Base-by-base conservation (phyloP, 2,888 invertebrate species). In the Plebejus anna region DNA sequence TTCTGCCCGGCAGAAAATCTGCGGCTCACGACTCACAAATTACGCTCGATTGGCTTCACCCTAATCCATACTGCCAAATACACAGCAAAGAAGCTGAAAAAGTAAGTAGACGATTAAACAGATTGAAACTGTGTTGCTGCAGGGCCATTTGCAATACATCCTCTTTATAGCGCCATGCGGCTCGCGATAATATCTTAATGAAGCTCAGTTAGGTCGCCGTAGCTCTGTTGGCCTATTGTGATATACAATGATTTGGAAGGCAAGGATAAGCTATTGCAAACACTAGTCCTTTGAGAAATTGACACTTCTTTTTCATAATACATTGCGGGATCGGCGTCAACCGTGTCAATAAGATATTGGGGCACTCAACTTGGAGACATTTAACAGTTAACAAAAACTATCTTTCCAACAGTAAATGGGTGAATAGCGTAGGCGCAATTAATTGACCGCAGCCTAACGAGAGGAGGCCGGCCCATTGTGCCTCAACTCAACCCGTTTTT, bases 111-210 rank as follows among this genome's bases (percentile, higher is more conserved):
- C 71, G 75, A 73, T 32, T 28, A 51, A 73, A 73, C 7, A 32
- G 55, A 32, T 73, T 16, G 55, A 16, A 16, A 16, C 66, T 73
- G 32, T 28, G 5, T 13, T 51, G 51, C 22, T 73, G 51, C 32
- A 13, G 28, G 73, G 51, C 42, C 55, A 73, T 73, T 73, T 55
- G 73, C 73, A 73, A 73, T 73, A 55, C 73, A 73, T 73, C 51
- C 73, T 51, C 28, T 73, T 73, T 32, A 51, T 73, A 55, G 73
- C 47, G 72, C 73, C 51, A 55, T 55, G 51, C 47, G 73, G 73
- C 5, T 6, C n/a, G 28, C 71, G 79, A 79, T 79, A 79, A 70
- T 75, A 79, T 79, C 79, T 79, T 78, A 78, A 79, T 79, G 70
- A 78, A 77, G 76, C 75, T 75, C 75, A 71, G 76, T 75, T 71